Evolutionary conservation across 2,113 vertebrate species (phyloP).

Genomic region (Datnioides undecimradiatus): DNA sequence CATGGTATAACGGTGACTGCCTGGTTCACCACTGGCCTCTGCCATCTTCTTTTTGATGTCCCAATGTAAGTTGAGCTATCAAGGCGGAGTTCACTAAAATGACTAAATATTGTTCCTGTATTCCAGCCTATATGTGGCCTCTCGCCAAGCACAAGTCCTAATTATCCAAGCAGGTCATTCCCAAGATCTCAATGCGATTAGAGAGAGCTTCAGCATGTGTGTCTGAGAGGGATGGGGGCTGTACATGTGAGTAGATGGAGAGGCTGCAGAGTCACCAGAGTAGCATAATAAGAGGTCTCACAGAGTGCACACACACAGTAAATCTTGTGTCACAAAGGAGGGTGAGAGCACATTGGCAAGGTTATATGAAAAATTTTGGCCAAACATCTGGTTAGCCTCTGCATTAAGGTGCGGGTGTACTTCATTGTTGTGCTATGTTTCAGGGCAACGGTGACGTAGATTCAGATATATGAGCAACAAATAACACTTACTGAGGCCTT

Average conservation of each 20-base stretch:
- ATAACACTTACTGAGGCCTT: slow-evolving; percentile 3
- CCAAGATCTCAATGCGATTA: slow-evolving; percentile 33
- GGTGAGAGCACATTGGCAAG: slow-evolving; percentile 27
- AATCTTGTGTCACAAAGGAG: slow-evolving; percentile 53
- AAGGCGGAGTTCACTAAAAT: slow-evolving; percentile 32
- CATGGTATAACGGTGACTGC: slow-evolving; percentile 21
- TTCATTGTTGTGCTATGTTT: slow-evolving; percentile 31
- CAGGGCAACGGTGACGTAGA: slow-evolving; percentile 40
- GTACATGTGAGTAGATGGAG: slow-evolving; percentile 1
- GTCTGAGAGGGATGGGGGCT: neutral
- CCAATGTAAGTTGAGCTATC: slow-evolving; percentile 12
- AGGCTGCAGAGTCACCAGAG: slow-evolving; percentile 37
- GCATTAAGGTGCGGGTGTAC: slow-evolving; percentile 36
- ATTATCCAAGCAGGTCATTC: slow-evolving; percentile 46
- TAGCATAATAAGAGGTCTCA: slow-evolving; percentile 28
- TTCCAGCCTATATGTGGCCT: neutral
- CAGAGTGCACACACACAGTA: slow-evolving; percentile 49
- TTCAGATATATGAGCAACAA: slow-evolving; percentile 38
- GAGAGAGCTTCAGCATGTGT: slow-evolving; percentile 25
- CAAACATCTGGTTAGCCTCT: slow-evolving; percentile 57
- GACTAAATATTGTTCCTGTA: slow-evolving; percentile 21
- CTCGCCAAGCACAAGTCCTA: slow-evolving; percentile 12
- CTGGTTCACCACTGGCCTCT: slow-evolving; percentile 25
- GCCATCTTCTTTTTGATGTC: slow-evolving; percentile 26
- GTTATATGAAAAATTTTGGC: slow-evolving; percentile 34